Percentiles rank a stretch among this genome's conserved stretches.
Evolutionary conservation across 2,113 vertebrate genomes (phyloP).

Genomic region (Seriola dumerili): DNA sequence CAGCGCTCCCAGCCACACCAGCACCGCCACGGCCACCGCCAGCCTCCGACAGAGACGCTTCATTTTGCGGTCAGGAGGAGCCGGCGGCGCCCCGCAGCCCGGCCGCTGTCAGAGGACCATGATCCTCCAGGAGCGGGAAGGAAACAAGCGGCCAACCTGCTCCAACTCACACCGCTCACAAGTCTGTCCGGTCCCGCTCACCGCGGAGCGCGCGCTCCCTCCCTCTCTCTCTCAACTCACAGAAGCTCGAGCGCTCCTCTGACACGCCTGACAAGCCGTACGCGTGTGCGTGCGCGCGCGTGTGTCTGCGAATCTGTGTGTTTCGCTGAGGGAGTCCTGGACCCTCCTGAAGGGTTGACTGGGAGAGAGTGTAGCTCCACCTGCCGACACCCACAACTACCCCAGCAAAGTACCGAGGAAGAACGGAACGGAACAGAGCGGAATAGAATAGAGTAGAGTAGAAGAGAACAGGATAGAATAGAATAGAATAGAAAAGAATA

Average conservation of each 20-base stretch:
- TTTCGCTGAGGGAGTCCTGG: constrained; percentile 47
- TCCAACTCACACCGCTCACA: neutral
- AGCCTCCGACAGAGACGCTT: constrained; percentile 78
- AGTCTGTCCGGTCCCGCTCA: constrained; percentile 28
- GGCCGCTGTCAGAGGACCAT: constrained; percentile 58
- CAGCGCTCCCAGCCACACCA: constrained; percentile 82
- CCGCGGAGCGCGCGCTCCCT: constrained; percentile 20
- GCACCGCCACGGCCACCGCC: constrained; percentile 78
- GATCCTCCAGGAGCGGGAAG: no score
- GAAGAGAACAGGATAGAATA: neutral
- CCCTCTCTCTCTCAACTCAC: constrained; percentile 40
- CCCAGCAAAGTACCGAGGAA: neutral
- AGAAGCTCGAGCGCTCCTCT: constrained; percentile 50
- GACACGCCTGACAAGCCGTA: constrained; percentile 54
- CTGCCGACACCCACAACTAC: constrained; percentile 56
- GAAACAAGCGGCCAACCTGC: neutral
- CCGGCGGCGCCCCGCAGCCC: constrained; percentile 73
- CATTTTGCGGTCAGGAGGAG: constrained; percentile 71
- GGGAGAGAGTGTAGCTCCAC: constrained; percentile 65
- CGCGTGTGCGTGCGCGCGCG: constrained; percentile 3
- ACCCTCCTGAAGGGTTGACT: constrained; percentile 49
- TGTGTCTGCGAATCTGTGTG: neutral
- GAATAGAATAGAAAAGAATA: no score
- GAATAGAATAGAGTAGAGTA: no score
- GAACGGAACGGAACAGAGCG: neutral